A percentile compares a stretch with the other conserved stretches of the same genome.
Evolutionary conservation across 1,140 invertebrate species (phyloP).

Genomic region (Leptonema lineaticorne): DNA sequence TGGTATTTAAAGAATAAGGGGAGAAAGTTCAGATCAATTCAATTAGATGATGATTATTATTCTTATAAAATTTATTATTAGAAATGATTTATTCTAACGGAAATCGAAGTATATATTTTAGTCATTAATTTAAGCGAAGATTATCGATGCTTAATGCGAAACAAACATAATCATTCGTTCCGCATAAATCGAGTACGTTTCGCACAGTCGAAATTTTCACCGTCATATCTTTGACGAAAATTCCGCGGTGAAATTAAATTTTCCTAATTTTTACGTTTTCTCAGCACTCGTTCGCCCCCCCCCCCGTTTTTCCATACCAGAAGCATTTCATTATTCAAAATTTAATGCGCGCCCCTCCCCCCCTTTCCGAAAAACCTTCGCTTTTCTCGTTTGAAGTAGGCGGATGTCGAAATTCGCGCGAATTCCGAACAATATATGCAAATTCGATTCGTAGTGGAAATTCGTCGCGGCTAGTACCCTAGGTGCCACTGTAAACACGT

Average conservation of each 20-base stretch:
- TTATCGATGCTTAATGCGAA: constrained; percentile 28
- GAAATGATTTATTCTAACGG: too few species aligned
- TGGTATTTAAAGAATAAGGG: too few species aligned
- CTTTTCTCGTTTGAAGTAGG: background rate
- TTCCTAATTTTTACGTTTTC: constrained; percentile 11
- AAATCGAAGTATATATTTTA: too few species aligned
- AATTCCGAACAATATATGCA: constrained; percentile 25
- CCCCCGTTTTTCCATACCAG: background rate
- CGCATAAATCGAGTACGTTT: background rate
- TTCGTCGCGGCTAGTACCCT: background rate
- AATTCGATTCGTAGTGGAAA: constrained; percentile 14
- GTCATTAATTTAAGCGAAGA: constrained; percentile 27
- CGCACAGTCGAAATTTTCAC: background rate
- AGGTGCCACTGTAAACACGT: background rate
- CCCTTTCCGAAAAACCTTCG: background rate
- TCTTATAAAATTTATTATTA: too few species aligned
- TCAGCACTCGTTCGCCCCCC: background rate
- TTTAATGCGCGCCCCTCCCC: constrained; percentile 2
- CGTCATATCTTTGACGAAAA: constrained; percentile 18
- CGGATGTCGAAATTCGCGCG: constrained; percentile 15
- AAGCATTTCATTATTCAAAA: constrained; percentile 25
- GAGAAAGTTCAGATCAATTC: too few species aligned
- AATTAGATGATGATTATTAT: too few species aligned
- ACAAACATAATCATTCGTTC: constrained; percentile 19
- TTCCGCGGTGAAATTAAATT: constrained; percentile 25